phyloP scores from a whole-genome alignment of 2,797 vertebrate genomes.

The Lindbergichthys nudifrons region DNA sequence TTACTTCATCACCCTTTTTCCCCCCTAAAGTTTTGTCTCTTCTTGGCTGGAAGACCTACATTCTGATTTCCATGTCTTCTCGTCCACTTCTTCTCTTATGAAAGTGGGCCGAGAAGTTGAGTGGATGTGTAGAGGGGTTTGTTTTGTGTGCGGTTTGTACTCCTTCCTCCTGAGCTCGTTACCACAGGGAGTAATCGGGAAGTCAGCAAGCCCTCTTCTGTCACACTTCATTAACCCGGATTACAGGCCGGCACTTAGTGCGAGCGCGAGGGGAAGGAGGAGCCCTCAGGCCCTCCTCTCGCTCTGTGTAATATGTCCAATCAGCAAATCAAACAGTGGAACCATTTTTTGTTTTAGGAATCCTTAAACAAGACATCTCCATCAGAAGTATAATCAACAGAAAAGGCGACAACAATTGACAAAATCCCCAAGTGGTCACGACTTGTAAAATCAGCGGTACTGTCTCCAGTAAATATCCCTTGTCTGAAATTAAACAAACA shows the following conservation, averaged over 20 bases:
- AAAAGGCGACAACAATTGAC: not conserved
- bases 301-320: not conserved
- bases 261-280: not conserved
- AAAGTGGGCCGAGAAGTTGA: constrained; percentile 24
- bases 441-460: not conserved
- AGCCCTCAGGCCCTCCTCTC: not conserved
- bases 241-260: constrained; percentile 45
- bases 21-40: not conserved
- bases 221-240: constrained; percentile 61
- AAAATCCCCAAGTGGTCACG: not conserved
- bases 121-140: constrained; percentile 10
- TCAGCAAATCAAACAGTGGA: constrained; percentile 2
- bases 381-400: not conserved
- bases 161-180: constrained; percentile 66
- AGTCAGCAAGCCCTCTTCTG: constrained; percentile 59
- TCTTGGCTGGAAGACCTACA: not conserved
- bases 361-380: not conserved
- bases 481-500: not conserved
- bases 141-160: constrained; percentile 12
- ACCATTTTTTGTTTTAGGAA: not conserved
- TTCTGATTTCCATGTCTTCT: not conserved
- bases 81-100: constrained; percentile 16
- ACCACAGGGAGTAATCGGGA: constrained; percentile 64
- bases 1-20: too few relatives aligned
- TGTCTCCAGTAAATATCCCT: not conserved